These are phyloP conservation scores for Pyxicephalus adspersus DNA, from an alignment of 2,113 vertebrate genomes.

Conservation along the genomic window DNA sequence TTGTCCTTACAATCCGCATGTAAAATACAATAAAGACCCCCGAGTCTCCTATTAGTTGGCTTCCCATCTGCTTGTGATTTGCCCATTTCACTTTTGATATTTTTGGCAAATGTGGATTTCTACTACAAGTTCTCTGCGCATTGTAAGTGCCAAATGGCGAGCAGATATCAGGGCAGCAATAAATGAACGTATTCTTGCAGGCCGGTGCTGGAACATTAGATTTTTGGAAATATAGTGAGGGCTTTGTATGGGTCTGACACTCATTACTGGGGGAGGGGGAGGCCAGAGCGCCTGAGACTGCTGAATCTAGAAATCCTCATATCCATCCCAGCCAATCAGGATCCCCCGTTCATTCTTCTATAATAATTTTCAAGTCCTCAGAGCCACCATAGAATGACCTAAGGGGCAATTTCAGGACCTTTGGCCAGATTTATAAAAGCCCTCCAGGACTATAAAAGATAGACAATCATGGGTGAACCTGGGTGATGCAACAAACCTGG, in stretches of 20 bases:
- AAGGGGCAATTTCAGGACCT: no score
- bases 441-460: no score
- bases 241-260: neutral
- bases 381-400: no score
- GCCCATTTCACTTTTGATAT: constrained; percentile 16
- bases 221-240: neutral
- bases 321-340: no score
- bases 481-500: no score
- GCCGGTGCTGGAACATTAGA: neutral
- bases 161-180: constrained; percentile 14
- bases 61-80: constrained; percentile 26
- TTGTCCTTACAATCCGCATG: neutral
- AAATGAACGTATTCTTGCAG: neutral
- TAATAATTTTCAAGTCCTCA: no score
- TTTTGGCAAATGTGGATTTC: constrained; percentile 17
- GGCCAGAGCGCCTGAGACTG: no score
- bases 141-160: constrained; percentile 14
- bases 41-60: constrained; percentile 13
- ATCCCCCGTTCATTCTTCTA: no score
- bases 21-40: constrained; percentile 6
- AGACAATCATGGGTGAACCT: no score
- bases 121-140: neutral
- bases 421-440: no score
- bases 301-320: no score
- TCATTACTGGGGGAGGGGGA: neutral